phyloP scores from a whole-genome alignment of 1,140 invertebrate genomes.

The Sarcophaga peregrina region DNA sequence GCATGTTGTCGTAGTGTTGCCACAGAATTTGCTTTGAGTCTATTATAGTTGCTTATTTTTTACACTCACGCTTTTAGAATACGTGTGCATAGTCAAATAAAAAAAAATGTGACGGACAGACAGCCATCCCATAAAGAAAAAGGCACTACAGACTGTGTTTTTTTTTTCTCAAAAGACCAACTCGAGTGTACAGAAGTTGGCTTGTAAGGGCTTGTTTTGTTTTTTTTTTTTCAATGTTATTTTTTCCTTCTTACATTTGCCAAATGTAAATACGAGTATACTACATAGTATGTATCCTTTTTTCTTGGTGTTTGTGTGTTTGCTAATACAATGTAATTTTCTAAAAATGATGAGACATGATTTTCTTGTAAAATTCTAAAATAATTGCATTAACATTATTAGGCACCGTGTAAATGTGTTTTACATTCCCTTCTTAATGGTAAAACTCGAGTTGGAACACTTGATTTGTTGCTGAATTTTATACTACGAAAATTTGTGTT shows the following conservation, averaged over 20 bases:
- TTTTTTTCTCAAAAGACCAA: background rate
- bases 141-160: background rate
- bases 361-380: constrained; percentile 37
- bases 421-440: background rate
- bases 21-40: constrained; percentile 31
- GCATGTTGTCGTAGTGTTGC: constrained; percentile 14
- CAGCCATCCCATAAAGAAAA: background rate
- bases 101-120: no score
- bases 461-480: no score
- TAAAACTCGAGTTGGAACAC: no score
- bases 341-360: constrained; percentile 31
- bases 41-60: background rate
- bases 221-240: background rate
- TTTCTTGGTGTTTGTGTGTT: background rate
- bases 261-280: constrained; percentile 30
- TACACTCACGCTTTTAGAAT: background rate
- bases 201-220: background rate
- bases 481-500: no score
- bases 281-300: background rate
- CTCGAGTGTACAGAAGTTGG: no score
- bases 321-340: constrained; percentile 2
- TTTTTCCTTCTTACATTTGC: background rate
- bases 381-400: constrained; percentile 26
- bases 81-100: background rate
- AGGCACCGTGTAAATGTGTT: background rate